Conservation (phyloP, 2,797 vertebrate species). For the Phalloptychus januarius region DNA sequence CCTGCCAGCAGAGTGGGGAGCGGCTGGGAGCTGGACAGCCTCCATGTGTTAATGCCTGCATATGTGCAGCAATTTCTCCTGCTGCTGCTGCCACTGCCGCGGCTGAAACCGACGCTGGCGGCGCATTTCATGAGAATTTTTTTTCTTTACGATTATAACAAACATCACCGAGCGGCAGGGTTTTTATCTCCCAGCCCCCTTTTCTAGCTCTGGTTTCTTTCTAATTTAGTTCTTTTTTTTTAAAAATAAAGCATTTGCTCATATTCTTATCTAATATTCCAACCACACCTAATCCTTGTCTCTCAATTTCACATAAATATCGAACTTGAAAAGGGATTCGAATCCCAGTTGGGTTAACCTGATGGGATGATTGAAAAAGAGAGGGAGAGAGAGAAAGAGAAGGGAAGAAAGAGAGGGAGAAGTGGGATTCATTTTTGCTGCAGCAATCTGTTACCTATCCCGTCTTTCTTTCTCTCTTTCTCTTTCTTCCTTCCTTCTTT, state of each 20-base stretch:
- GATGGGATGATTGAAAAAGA: constrained; percentile 30
- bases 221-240: neutral
- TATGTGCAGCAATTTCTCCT: constrained; percentile 39
- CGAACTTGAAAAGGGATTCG: constrained; percentile 24
- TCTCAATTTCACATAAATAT: constrained; percentile 34
- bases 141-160: constrained; percentile 8
- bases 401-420: neutral
- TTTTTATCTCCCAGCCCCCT: no score
- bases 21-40: constrained; percentile 16
- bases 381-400: neutral
- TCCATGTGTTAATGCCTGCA: constrained; percentile 40
- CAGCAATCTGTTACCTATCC: neutral
- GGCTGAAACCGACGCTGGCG: neutral
- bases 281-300: constrained; percentile 2
- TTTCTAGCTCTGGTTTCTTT: neutral
- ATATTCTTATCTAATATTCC: constrained; percentile 3
- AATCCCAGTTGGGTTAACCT: constrained; percentile 22
- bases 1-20: constrained; percentile 25
- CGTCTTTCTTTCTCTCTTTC: neutral
- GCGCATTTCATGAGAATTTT: neutral
- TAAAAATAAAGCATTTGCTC: neutral
- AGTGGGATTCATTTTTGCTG: constrained; percentile 12
- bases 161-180: neutral
- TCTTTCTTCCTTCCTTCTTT: neutral
- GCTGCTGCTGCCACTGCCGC: constrained; percentile 23